Evolutionary conservation across 2,888 invertebrate genomes (phyloP).

Genomic region (Podabrus alpinus): DNA sequence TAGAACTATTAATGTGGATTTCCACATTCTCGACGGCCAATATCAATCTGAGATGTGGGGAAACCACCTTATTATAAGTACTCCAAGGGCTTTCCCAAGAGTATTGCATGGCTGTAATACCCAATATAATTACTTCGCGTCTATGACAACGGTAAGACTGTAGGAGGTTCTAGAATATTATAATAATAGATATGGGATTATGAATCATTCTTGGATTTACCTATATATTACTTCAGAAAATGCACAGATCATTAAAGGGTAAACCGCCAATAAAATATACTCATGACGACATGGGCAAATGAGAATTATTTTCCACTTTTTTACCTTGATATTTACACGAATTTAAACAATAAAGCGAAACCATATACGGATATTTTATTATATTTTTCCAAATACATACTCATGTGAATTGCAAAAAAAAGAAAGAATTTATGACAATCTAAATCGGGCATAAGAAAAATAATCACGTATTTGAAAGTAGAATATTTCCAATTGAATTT

Average conservation of each 20-base stretch:
- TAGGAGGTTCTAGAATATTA: too few species aligned
- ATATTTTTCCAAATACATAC: background rate
- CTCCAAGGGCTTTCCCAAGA: too few species aligned
- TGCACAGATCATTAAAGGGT: background rate
- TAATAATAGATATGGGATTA: too few species aligned
- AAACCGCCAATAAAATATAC: background rate
- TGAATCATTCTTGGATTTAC: background rate
- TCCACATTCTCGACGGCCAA: too few species aligned
- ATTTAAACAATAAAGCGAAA: background rate
- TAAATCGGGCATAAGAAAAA: background rate
- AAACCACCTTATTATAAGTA: too few species aligned
- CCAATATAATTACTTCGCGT: too few species aligned
- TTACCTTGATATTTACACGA: background rate
- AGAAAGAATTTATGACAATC: background rate
- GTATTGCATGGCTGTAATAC: too few species aligned
- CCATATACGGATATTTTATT: background rate
- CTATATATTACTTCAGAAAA: background rate
- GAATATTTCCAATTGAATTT: background rate
- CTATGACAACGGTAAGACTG: too few species aligned
- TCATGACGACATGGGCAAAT: background rate
- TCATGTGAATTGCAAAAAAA: background rate
- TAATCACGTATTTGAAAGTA: background rate
- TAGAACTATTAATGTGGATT: too few species aligned
- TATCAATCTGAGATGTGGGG: too few species aligned
- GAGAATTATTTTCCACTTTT: background rate